Evolutionary conservation across 1,140 invertebrate genomes (phyloP).

Genomic region (Bursaphelenchus mucronatus): DNA sequence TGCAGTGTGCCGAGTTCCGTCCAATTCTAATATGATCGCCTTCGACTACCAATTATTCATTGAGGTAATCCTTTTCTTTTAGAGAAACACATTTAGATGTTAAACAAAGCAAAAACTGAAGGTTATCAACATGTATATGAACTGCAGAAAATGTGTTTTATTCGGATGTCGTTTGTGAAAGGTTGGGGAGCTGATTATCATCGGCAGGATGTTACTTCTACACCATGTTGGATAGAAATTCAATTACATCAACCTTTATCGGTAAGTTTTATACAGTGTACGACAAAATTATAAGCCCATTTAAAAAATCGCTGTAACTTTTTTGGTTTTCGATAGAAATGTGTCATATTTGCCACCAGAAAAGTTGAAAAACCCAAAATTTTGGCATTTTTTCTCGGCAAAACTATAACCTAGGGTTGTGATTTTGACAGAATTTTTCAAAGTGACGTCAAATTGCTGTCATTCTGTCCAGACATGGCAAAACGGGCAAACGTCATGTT

Average conservation of each 20-base stretch:
- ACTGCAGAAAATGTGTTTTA: slow-evolving; percentile 95
- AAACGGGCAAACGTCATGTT: no score
- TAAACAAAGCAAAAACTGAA: slow-evolving; percentile 90
- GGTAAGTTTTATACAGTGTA: slow-evolving; percentile 18
- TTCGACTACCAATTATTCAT: slow-evolving; percentile 99
- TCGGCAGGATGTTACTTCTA: slow-evolving; percentile 92
- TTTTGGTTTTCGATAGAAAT: no score
- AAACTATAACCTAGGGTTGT: no score
- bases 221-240: slow-evolving; percentile 97
- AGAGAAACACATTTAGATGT: slow-evolving; percentile 68
- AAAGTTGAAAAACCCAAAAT: no score
- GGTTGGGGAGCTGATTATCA: slow-evolving; percentile 92
- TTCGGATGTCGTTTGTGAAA: slow-evolving; percentile 93
- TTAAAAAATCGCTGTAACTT: slow-evolving; percentile 10
- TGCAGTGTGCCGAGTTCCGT: slow-evolving; percentile 44
- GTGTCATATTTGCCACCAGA: no score
- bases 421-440: no score
- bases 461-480: no score
- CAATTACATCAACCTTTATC: slow-evolving; percentile 95
- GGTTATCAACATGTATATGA: slow-evolving; percentile 98
- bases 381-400: no score
- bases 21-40: slow-evolving; percentile 62
- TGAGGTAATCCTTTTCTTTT: slow-evolving; percentile 26
- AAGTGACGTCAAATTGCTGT: no score
- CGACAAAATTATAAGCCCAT: neutral